Evolutionary conservation across 2,797 vertebrate genomes (phyloP), one percentile per base, ranked within the genome.

Genomic region (Novumbra hubbsi): DNA sequence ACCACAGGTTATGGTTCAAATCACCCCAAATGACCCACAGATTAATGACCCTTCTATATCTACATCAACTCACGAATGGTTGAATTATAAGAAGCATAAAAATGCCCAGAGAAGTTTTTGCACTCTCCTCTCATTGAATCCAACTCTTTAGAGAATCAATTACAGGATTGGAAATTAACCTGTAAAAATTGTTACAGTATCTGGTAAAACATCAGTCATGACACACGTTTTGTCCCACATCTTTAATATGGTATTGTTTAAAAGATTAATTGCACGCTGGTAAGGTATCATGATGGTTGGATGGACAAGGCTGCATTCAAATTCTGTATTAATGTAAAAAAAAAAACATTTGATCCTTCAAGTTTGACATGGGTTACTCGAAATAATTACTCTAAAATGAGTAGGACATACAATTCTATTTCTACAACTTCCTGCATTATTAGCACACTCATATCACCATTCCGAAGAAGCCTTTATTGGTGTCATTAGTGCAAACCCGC

Each of bases 261-360:
- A 64, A 30, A 64, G 27, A 28, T 34, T 65, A 14, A 16, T 11
- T 65, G 63, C 63, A 28, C 5, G 28, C 63, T 32, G 48, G 49
- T 50, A 69, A 1, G 24, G 45, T 69, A 50, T 69, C 45, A 69
- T 60, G 34, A 45, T 45, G 21, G 4, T 48, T 28, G 15, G 68
- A 55, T 52, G 68, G 19, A 19, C 68, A 70, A 70, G 49, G 9
- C 49, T 52, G 48, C 48, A 52, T 70, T 65, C 63, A 32, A 65
- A 28, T 32, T 30, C 63, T 30, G 65, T 30, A 68, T 45, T 50
- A 52, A 70, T 70, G 17, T 17, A 70, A 52, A 28, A 65, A 52
- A 28, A 69, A 69, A 65, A 52, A 28, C 28, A 55, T 70, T 70
- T 70, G 68, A 49, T 70, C 68, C 55, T 70, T 28, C 32, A 38